Evolutionary conservation across 2,113 vertebrate genomes (phyloP).

Genomic region (Microcebus lehilahytsara): DNA sequence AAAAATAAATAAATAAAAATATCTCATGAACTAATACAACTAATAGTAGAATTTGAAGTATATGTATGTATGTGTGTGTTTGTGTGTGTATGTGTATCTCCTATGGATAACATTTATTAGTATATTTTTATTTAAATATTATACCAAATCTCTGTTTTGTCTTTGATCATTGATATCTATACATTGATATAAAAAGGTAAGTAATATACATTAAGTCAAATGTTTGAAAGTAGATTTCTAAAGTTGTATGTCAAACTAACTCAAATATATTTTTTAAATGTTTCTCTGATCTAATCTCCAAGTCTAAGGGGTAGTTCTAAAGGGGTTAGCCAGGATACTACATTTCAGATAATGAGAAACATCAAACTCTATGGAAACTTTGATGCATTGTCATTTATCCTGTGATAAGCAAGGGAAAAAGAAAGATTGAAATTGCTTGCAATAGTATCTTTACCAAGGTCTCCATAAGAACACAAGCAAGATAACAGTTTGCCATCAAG

Average conservation of each 20-base stretch:
- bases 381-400: neutral
- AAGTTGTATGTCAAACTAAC: neutral
- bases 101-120: neutral
- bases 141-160: neutral
- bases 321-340: neutral
- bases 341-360: neutral
- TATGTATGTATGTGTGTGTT: too few relatives aligned
- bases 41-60: neutral
- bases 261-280: neutral
- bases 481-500: neutral
- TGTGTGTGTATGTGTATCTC: neutral
- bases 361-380: neutral
- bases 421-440: neutral
- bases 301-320: neutral
- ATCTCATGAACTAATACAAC: neutral
- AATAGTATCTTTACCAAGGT: neutral
- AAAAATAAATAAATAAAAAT: neutral
- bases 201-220: neutral
- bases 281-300: neutral
- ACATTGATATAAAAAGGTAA: neutral
- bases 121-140: neutral
- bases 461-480: neutral
- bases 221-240: neutral
- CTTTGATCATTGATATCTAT: neutral
- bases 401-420: neutral